Evolutionary conservation across 2,888 invertebrate genomes (phyloP).

Genomic region (Tiphia femorata): DNA sequence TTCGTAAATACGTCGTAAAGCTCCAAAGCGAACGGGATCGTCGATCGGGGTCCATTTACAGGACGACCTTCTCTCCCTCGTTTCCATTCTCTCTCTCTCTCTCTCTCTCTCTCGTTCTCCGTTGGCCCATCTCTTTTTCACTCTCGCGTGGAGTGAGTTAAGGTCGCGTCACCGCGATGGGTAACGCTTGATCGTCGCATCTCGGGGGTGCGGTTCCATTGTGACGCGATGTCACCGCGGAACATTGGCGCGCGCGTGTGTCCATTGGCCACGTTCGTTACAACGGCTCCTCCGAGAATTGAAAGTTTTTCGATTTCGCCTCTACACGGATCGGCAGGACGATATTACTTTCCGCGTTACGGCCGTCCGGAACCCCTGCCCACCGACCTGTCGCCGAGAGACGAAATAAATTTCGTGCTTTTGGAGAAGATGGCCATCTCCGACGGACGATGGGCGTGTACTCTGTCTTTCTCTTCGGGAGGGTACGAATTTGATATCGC

Average conservation of each 20-base stretch:
- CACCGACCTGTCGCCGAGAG: constrained; percentile 13
- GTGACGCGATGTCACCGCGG: constrained; percentile 32
- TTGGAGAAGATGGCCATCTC: neutral
- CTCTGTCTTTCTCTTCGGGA: too few relatives aligned
- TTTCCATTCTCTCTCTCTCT: neutral
- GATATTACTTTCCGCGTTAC: constrained; percentile 13
- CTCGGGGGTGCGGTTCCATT: constrained; percentile 37
- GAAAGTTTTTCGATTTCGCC: constrained; percentile 47
- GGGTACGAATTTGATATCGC: too few relatives aligned
- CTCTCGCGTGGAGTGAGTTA: neutral
- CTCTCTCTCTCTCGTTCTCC: neutral
- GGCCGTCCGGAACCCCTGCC: constrained; percentile 5
- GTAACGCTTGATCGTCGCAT: too few relatives aligned
- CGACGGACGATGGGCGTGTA: neutral
- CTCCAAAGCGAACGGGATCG: neutral
- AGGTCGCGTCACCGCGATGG: neutral
- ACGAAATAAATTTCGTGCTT: constrained; percentile 24
- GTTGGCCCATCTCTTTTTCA: neutral
- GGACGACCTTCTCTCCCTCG: neutral
- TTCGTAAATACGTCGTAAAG: too few relatives aligned
- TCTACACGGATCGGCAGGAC: neutral
- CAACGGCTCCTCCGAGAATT: constrained; percentile 42
- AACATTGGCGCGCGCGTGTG: constrained; percentile 27
- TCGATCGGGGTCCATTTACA: neutral
- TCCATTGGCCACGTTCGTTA: constrained; percentile 41